Evolutionary conservation across 2,113 vertebrate species (phyloP).

Genomic region (Boulengeromyrus knoepffleri): DNA sequence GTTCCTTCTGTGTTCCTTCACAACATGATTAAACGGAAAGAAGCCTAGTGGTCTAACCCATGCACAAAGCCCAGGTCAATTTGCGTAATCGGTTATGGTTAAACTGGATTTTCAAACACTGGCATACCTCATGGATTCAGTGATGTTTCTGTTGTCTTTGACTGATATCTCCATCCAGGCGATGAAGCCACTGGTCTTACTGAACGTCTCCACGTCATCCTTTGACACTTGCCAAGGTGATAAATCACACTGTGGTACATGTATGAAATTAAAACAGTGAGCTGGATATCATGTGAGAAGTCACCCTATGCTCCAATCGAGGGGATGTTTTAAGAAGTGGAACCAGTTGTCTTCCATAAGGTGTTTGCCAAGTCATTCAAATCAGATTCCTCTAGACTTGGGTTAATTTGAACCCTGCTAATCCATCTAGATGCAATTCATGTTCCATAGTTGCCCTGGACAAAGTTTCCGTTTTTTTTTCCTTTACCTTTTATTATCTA

Average conservation of each 20-base stretch:
- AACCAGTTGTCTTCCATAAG: constrained; percentile 63
- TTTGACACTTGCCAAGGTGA: constrained; percentile 64
- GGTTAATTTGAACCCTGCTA: not conserved
- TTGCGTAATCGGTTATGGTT: not conserved
- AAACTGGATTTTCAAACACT: not conserved
- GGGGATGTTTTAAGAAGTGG: not conserved
- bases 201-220: constrained; percentile 72
- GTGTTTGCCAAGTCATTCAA: not conserved
- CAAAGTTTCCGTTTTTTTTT: not conserved
- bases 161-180: constrained; percentile 81
- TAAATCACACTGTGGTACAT: constrained; percentile 66
- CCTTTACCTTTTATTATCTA: not conserved
- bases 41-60: not conserved
- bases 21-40: not conserved
- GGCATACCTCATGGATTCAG: constrained; percentile 71
- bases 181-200: constrained; percentile 72
- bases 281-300: not conserved
- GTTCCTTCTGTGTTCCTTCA: not conserved
- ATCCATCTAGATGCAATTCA: not conserved
- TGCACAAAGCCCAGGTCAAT: not conserved
- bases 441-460: not conserved
- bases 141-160: constrained; percentile 81
- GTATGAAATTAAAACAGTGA: not conserved
- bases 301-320: not conserved
- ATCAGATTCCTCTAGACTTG: not conserved